Base-by-base conservation (phyloP, 2,888 invertebrate genomes). In the Drosophila prostipennis region DNA sequence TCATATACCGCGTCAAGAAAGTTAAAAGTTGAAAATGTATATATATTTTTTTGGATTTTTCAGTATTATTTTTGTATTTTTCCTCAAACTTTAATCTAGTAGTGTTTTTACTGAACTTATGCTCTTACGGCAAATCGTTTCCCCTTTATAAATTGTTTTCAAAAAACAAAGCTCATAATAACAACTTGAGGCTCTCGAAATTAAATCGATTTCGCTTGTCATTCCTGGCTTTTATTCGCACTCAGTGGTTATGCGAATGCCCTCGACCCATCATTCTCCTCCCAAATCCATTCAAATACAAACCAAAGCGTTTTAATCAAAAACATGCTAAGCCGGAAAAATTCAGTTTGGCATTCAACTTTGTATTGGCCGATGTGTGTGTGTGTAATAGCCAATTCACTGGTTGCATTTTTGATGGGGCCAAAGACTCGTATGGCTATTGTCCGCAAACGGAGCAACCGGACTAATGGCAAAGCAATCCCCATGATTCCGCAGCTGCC, bases 401-500 rank as follows among this genome's bases (percentile, higher is more conserved):
- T 64, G 46, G 46, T 40, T 65, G 67, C 46, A 65, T 65, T 65
- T 65, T 53, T 65, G 53, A 67, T 65, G 46, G 37, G 53, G 29
- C 57, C 54, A 57, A 39, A 53, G 53, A 29, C 53, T n/a, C n/a
- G 42, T 19, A 42, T 39, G 34, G 19, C 45, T 51, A 64, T 65
- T 65, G 64, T 65, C 65, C 45, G 46, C 39, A 19, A 26, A 8
- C 26, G 32, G 45, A 45, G 43, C 37, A 59, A 4, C 16, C 46
- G 51, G 60, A 55, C 55, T 72, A 71, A 71, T 60, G 51, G 55
- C 32, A 46, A 71, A 71, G 60, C 72, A 71, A 72, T 72, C 65
- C 67, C 40, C 46, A 65, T 65, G 59, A 59, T 67, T 65, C 63
- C 52, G 57, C 49, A 49, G 32, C 57, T 49, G 58, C 65, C 67